Conservation (phyloP, 2,888 invertebrate species). For the Hirtodrosophila cameraria region DNA sequence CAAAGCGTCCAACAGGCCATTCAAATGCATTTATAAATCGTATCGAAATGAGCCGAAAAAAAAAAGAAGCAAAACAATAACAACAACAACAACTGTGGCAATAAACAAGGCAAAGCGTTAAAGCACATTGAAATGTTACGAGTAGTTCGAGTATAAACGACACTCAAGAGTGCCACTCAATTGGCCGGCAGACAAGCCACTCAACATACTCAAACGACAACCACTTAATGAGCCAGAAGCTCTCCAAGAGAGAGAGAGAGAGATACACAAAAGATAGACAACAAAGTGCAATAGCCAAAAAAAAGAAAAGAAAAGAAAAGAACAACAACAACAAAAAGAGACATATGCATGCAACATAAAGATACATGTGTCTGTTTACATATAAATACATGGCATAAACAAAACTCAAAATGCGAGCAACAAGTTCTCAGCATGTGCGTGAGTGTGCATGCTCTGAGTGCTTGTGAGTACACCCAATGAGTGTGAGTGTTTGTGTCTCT, state of each 20-base stretch:
- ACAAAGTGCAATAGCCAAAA: constrained; percentile 12
- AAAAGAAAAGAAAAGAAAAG: constrained; percentile 1
- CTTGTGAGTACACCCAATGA: background rate
- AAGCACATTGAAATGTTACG: constrained; percentile 68
- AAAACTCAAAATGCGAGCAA: constrained; percentile 54
- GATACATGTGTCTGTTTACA: constrained; percentile 10
- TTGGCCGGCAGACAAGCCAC: constrained; percentile 59
- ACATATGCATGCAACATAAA: background rate
- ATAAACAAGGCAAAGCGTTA: constrained; percentile 61
- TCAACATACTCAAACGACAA: constrained; percentile 60
- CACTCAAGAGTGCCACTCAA: constrained; percentile 72
- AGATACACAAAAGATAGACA: constrained; percentile 11
- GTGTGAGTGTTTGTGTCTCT: constrained; percentile 22
- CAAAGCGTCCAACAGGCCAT: constrained; percentile 39
- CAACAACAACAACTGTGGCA: constrained; percentile 28
- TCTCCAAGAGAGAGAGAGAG: too few relatives aligned
- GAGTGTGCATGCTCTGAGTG: constrained; percentile 6
- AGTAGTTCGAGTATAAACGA: constrained; percentile 68
- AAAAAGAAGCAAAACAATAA: background rate
- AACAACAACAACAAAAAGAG: too few relatives aligned
- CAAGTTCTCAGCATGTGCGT: constrained; percentile 49
- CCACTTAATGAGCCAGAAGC: constrained; percentile 73
- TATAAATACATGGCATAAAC: constrained; percentile 37
- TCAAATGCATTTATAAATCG: constrained; percentile 69
- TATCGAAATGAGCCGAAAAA: constrained; percentile 40